Percentiles rank a stretch among this genome's conserved stretches.
phyloP scores from a whole-genome alignment of 1,140 invertebrate species.

The Cryptotermes secundus region DNA sequence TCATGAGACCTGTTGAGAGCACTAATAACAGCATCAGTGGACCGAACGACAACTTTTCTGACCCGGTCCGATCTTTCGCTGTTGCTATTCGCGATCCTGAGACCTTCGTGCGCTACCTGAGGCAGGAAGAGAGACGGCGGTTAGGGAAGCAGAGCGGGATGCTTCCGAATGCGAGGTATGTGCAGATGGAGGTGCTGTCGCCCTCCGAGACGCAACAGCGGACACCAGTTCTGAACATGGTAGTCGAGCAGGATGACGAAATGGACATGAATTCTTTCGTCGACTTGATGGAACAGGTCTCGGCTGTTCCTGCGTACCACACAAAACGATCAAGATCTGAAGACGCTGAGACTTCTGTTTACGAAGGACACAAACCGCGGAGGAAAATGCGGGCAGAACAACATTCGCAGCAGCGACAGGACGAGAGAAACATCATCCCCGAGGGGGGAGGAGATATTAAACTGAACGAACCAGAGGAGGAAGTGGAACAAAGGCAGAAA shows the following conservation, averaged over 20 bases:
- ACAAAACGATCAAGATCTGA: background rate
- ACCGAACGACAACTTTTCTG: background rate
- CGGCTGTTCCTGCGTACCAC: background rate
- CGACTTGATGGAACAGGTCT: background rate
- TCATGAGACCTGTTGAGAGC: background rate
- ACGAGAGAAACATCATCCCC: background rate
- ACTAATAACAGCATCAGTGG: background rate
- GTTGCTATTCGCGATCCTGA: constrained; percentile 1
- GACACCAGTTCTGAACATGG: background rate
- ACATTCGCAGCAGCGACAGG: background rate
- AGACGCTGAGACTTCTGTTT: background rate
- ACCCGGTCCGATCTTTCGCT: background rate
- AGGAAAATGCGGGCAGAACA: background rate
- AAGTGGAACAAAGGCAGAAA: background rate
- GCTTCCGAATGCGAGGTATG: background rate
- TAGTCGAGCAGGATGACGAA: background rate
- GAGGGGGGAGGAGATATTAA: background rate
- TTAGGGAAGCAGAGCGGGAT: background rate
- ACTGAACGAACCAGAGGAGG: background rate
- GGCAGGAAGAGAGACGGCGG: background rate
- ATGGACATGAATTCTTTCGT: background rate
- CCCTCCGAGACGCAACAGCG: background rate
- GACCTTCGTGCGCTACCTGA: background rate
- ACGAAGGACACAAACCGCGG: background rate
- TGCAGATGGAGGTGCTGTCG: background rate